Base-by-base conservation (phyloP, 2,797 vertebrate genomes). In the Mormyrops boulengeri region DNA sequence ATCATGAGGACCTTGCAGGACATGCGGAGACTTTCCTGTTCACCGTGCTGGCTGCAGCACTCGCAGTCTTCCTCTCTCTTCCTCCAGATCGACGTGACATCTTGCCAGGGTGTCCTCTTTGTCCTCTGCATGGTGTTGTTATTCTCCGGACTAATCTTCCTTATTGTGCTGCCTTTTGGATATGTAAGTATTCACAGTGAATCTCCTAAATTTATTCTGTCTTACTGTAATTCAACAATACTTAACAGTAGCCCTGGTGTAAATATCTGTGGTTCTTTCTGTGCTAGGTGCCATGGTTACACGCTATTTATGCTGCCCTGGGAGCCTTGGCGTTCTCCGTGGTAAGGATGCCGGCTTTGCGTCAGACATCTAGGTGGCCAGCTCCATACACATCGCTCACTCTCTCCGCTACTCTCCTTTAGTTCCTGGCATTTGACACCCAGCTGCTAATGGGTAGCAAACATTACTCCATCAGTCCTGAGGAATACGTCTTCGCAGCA, bases 381-480 rank as follows among this genome's bases (percentile, higher is more conserved):
- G 17, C 6, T 17, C 77, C 60, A 34, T 57, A 1, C 8, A 44
- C 34, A n/a, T n/a, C 0, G 1, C 19, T 57, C 53, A 60, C 53
- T 41, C 85, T 57, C 49, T 41, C 22, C 34, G 14, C 34, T 55
- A 50, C 5, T 30, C 52, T 92, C 26, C 91, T 93, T n/a, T 92
- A 99, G 98, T 99, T 99, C 95, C 95, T 99, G 95, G 98, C 97
- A 1, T 97, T 99, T 77, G 98, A 99, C 94, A 99, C 97, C 1
- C 98, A 99, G 94, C 94, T 98, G 89, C 93, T 99, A 92, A 97
- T 99, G 96, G 98, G 97, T 17, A 98, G 96, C 91, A 97, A 97
- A 44, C 96, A 96, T 0, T 97, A 98, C 92, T 93, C 96, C 0
- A 96, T 99, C 92, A 99, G 95, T 91, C 98, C 98, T 0, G 98